phyloP scores from a whole-genome alignment of 2,797 vertebrate genomes.

The Helostoma temminkii region DNA sequence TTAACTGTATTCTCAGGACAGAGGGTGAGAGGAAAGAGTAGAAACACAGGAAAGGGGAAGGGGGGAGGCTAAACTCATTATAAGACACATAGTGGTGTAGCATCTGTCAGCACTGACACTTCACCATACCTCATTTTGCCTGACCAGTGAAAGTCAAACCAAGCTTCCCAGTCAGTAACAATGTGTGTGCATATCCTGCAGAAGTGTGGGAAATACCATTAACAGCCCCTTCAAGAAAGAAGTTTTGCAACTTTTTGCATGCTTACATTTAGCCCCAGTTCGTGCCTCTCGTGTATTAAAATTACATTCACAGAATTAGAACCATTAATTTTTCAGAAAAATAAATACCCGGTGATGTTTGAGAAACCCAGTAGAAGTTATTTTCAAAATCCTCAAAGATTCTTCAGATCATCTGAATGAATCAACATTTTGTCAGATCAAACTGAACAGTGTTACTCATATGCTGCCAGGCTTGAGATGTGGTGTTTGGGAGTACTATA shows the following conservation, averaged over 20 bases:
- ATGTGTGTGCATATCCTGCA: constrained; percentile 69
- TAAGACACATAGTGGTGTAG: constrained; percentile 64
- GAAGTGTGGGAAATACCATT: constrained; percentile 66
- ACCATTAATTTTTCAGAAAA: neutral
- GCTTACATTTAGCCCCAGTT: constrained; percentile 9
- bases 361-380: neutral
- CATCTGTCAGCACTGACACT: constrained; percentile 78
- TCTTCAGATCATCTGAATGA: constrained; percentile 8
- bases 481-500: too few relatives aligned
- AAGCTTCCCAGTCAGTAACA: constrained; percentile 65
- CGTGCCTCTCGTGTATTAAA: constrained; percentile 19
- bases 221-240: constrained; percentile 41
- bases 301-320: neutral
- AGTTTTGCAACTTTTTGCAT: constrained; percentile 51
- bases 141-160: constrained; percentile 71
- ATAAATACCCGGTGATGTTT: neutral
- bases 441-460: too few relatives aligned
- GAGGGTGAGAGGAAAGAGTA: constrained; percentile 55
- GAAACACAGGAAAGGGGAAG: constrained; percentile 31
- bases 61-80: constrained; percentile 70
- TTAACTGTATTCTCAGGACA: constrained; percentile 74
- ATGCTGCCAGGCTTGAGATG: too few relatives aligned
- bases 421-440: neutral
- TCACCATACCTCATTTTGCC: constrained; percentile 60
- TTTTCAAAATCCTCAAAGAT: neutral